Base-by-base conservation (phyloP, 2,888 invertebrate species). In the Brachypterus glaber region DNA sequence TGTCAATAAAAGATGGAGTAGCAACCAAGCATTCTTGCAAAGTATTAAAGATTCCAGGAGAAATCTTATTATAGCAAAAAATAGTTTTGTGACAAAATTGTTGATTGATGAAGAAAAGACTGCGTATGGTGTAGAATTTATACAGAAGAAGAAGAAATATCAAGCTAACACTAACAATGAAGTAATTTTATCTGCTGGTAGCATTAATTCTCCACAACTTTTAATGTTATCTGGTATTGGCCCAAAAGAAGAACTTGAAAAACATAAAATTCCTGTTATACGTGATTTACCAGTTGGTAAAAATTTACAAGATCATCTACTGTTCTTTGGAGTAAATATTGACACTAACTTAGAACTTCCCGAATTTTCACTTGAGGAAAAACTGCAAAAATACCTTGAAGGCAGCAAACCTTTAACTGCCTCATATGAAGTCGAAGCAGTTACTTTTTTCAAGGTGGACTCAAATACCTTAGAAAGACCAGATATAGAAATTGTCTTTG, bases 171-270 rank as follows among this genome's bases (percentile, higher is more conserved):
- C 69, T n/a, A 66, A 52, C 14, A 71, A 69, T 46, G 87, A 87
- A 60, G 75, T 92, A 0, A 82, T 91, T 30, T 58, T 92, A 24
- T 79, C 87, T n/a, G 89, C 87, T 0, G 91, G 92, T 0, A 79
- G 90, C 1, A 82, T 92, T 21, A 90, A 90, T 26, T 18, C 40
- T 12, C 44, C 44, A 0, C 90, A 91, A 55, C 64, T 92, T 35
- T 67, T 92, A 37, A 86, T 90, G 86, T 63, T 91, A 1, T 89
- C 89, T 0, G 91, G 91, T 0, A 71, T 89, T 35, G 85, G 85
- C 0, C 85, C 84, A 0, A 68, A 69, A 27, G 67, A 76, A 14
- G 83, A 85, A 49, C 64, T 85, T 13, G 66, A 69, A 46, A 67
- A 77, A 25, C 64, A 79, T 12, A 81, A 81, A 2, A 80, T 88